Conservation (phyloP, 92 coral and sea anemone species). For the Diadumene lineata region DNA sequence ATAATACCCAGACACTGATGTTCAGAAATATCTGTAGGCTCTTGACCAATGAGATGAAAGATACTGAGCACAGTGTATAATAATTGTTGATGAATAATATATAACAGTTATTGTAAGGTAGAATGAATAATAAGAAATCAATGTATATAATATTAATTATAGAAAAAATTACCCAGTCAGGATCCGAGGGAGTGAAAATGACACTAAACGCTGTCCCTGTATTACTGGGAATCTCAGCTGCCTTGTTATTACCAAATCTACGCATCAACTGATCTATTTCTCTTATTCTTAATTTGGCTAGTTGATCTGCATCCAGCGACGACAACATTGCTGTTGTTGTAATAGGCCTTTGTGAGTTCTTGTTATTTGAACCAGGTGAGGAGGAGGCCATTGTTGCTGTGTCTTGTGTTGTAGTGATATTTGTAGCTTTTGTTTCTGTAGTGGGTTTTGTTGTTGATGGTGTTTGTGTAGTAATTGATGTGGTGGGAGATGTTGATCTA, state of each 20-base stretch:
- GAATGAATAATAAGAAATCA: no score
- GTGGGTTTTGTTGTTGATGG: not conserved
- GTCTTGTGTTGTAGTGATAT: not conserved
- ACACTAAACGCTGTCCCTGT: constrained; percentile 45
- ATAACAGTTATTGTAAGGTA: no score
- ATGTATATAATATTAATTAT: no score
- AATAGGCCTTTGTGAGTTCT: not conserved
- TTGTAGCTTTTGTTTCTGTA: no score
- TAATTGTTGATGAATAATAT: no score
- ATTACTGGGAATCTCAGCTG: constrained; percentile 36
- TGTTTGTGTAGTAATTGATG: not conserved
- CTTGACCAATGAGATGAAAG: no score
- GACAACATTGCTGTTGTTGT: constrained; percentile 41
- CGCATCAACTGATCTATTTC: constrained; percentile 75
- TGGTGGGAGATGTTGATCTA: not conserved
- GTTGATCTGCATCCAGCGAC: constrained; percentile 31
- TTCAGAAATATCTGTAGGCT: no score
- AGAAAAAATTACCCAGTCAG: constrained; percentile 84
- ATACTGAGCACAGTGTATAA: no score
- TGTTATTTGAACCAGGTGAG: not conserved
- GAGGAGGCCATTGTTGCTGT: not conserved
- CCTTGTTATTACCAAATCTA: constrained; percentile 57
- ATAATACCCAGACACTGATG: no score
- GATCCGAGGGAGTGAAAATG: constrained; percentile 79
- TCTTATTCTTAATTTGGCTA: constrained; percentile 49